phyloP scores from a whole-genome alignment of 2,888 invertebrate genomes.

The Apoderus coryli region DNA sequence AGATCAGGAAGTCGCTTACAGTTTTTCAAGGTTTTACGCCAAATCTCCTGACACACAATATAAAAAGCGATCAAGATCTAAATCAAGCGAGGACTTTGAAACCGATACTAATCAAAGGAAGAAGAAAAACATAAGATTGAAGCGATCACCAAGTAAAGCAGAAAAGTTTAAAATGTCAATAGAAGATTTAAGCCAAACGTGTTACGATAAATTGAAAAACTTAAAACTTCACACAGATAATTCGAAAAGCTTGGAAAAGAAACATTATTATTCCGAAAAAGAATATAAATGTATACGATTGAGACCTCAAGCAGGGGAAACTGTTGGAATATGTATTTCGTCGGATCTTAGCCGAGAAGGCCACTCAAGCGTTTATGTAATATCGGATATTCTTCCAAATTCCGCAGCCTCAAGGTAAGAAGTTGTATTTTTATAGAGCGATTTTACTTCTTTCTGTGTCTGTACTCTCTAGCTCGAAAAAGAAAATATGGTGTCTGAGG shows the following conservation, averaged over 20 bases:
- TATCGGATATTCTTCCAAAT: constrained; percentile 35
- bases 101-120: constrained; percentile 11
- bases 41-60: constrained; percentile 12
- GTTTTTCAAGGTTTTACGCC: constrained; percentile 14
- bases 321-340: constrained; percentile 23
- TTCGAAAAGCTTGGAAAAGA: constrained; percentile 4
- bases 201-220: constrained; percentile 21
- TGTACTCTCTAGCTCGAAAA: too few species aligned
- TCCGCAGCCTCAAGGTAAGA: constrained; percentile 37
- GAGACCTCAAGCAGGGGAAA: constrained; percentile 19
- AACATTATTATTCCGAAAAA: constrained; percentile 21
- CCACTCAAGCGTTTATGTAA: too few species aligned
- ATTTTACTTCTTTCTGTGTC: too few species aligned
- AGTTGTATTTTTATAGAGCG: too few species aligned
- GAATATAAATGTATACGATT: constrained; percentile 27
- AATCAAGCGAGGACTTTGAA: constrained; percentile 17
- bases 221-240: constrained; percentile 16
- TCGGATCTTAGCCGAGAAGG: constrained; percentile 18
- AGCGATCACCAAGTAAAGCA: constrained; percentile 15
- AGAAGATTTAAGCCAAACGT: constrained; percentile 21
- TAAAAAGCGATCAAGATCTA: constrained; percentile 18
- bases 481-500: too few species aligned
- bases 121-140: constrained; percentile 16
- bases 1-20: constrained; percentile 18
- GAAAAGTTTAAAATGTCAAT: constrained; percentile 17